phyloP scores from a whole-genome alignment of 2,888 invertebrate species.

The Shargacucullia verbasci region DNA sequence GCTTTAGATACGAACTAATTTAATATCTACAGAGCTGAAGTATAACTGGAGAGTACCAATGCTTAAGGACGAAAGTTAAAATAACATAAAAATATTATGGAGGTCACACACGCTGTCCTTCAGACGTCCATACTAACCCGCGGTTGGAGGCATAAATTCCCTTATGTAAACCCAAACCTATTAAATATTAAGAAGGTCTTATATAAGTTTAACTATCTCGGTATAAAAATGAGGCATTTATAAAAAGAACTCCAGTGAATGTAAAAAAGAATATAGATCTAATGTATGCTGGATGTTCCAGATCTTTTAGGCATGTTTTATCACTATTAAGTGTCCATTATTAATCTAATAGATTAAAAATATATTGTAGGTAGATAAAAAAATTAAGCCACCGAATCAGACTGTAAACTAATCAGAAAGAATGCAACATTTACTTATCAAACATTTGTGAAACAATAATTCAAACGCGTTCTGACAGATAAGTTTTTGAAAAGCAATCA shows the following conservation, averaged over 20 bases:
- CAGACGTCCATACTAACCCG: conserved; percentile 42
- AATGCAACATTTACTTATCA: too few relatives aligned
- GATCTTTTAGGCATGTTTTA: too few relatives aligned
- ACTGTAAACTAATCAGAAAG: too few relatives aligned
- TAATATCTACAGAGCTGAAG: conserved; percentile 29
- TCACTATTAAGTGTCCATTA: too few relatives aligned
- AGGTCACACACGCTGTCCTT: conserved; percentile 57
- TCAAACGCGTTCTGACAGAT: too few relatives aligned
- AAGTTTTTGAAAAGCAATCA: too few relatives aligned
- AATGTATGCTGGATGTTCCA: neutral
- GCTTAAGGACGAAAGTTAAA: conserved; percentile 52
- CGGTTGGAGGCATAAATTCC: conserved; percentile 44
- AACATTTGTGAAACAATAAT: too few relatives aligned
- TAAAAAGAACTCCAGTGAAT: neutral
- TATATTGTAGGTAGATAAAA: too few relatives aligned
- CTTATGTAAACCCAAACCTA: conserved; percentile 34
- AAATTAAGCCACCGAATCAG: too few relatives aligned
- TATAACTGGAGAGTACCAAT: conserved; percentile 30
- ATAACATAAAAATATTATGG: conserved; percentile 56
- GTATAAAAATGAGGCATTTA: conserved; percentile 9
- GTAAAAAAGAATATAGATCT: neutral
- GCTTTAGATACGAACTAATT: conserved; percentile 27
- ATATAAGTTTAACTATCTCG: conserved; percentile 6
- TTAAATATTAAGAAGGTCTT: conserved; percentile 37
- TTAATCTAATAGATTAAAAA: too few relatives aligned